Evolutionary conservation across 2,888 invertebrate genomes (phyloP), one percentile per base, ranked within the genome.

Genomic region (Globia sparganii): DNA sequence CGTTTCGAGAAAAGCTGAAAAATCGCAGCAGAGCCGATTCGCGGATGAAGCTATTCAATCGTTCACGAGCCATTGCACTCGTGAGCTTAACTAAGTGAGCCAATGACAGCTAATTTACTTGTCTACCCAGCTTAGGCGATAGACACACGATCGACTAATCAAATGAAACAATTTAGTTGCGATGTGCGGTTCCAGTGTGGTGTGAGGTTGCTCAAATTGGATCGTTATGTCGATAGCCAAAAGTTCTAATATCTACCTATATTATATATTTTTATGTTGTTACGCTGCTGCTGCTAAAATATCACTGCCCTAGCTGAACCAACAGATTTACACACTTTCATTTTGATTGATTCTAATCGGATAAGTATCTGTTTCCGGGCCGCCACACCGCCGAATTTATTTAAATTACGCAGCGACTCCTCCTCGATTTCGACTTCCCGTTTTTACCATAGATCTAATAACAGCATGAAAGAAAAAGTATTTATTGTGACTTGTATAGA

Each of bases 21-120:
- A 66, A 56, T 56, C 28, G 15, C 11, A 62, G 4, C 13, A n/a
- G 25, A 59, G 15, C 72, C 21, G 31, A 46, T 43, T 58, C 13
- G 0, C n/a, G 8, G 43, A 37, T 59, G 28, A 53, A 65, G 43
- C 43, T 61, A 56, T 66, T 56, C 58, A 37, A 61, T 72, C 18
- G n/a, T 81, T 80, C 34, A 31, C 40, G 8, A 61, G 64, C 37
- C 59, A 81, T 59, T 77, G 64, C 53, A 6, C 37, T 56, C 34
- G 11, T 9, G n/a, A 81, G 70, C 76, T 72, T 69, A 28, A 68
- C 62, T 56, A 62, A 69, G 64, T 37, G 37, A 46, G 37, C 18
- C 18, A 77, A 49, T 69, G 83, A 61, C 69, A 61, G 80, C 31
- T 69, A 43, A 72, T 69, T 76, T 43, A 67, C 25, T 62, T 15